These are phyloP conservation scores for Leptopilina boulardi DNA, from an alignment of 1,140 invertebrate species.

Conservation along the genomic window DNA sequence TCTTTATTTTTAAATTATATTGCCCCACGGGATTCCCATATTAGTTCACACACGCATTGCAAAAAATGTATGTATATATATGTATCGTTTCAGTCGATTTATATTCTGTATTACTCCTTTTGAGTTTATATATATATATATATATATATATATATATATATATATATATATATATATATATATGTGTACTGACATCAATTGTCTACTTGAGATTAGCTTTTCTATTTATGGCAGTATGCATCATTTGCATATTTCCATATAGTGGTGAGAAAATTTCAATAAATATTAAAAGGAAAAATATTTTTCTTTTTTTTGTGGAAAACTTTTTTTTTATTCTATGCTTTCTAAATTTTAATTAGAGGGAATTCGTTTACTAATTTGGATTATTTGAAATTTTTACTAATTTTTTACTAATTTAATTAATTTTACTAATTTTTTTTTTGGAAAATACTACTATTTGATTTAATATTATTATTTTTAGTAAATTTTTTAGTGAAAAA, in stretches of 20 bases:
- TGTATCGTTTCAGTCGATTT: constrained; percentile 24
- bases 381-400: too few relatives aligned
- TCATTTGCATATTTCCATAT: background rate
- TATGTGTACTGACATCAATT: background rate
- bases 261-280: background rate
- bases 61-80: too few relatives aligned
- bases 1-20: constrained; percentile 32
- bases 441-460: too few relatives aligned
- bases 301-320: background rate
- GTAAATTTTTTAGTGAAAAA: too few relatives aligned
- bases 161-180: too few relatives aligned
- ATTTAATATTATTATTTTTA: too few relatives aligned
- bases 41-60: constrained; percentile 7
- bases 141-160: too few relatives aligned
- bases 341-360: background rate
- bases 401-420: too few relatives aligned
- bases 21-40: constrained; percentile 28
- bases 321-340: background rate
- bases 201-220: background rate
- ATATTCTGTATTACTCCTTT: constrained; percentile 9
- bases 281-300: too few relatives aligned
- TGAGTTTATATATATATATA: background rate
- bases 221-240: constrained; percentile 10
- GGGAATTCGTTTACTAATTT: too few relatives aligned
- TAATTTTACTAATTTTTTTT: too few relatives aligned